Base-by-base conservation (phyloP, 2,113 vertebrate species). In the Acinonyx jubatus region DNA sequence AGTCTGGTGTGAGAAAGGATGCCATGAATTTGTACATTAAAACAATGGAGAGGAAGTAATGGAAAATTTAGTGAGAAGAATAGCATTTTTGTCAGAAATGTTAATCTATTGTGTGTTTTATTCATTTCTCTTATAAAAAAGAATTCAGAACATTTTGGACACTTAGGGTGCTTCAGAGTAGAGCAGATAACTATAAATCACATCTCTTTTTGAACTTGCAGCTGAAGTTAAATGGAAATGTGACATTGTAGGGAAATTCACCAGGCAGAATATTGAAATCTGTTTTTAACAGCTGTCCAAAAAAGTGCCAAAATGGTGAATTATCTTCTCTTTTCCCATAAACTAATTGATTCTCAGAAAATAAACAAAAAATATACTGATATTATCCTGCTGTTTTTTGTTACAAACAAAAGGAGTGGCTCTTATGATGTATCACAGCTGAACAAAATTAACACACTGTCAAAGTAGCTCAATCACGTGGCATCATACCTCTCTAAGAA, bases 301-400 rank as follows among this genome's bases (percentile, higher is more conserved):
- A 79, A 45, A 81, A 65, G 13, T 78, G 29, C n/a, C 65, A 57
- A 52, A 71, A 45, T 50, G 7, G 52, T 52, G 86, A 96, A 57
- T 66, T 69, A 71, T 12, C 65, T 79, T 79, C 13, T 4, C 7
- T 83, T 83, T 96, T 61, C 31, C 45, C 38, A 61, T 73, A 31
- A 92, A 85, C 80, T 50, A 69, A 85, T 29, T 86, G 79, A 55
- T 89, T 65, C 66, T 89, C 33, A 79, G 89, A 73, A 93, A 74
- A 95, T 33, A 89, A 74, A 84, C 36, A 86, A n/a, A 89, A 90
- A 85, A 7, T 12, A 74, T 55, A 57, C 65, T 27, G 23, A 52
- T 74, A 61, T 36, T 48, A 71, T 66, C 57, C 31, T 76, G 11
- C 14, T 81, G 36, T 18, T 68, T 95, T 48, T 83, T 91, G 69